A percentile compares a stretch with the other conserved stretches of the same genome.
phyloP scores from a whole-genome alignment of 2,113 vertebrate species.

The Larimichthys polyactis region DNA sequence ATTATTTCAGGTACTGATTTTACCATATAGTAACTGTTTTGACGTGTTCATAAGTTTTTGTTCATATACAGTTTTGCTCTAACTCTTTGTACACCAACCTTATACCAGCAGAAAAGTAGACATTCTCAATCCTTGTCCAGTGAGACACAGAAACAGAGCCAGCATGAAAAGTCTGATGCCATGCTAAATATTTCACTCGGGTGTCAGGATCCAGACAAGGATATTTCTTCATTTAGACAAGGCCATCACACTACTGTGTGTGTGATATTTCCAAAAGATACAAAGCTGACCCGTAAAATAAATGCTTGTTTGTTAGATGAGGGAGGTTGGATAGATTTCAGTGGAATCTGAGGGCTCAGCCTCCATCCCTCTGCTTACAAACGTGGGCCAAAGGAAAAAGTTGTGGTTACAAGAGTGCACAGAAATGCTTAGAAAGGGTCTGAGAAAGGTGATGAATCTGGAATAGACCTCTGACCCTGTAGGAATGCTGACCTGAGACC shows the following conservation, averaged over 20 bases:
- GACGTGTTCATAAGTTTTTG: background rate
- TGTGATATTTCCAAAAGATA: background rate
- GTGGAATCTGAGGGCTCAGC: conserved; percentile 3
- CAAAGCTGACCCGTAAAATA: background rate
- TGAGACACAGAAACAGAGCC: conserved; percentile 4
- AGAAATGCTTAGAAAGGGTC: conserved; percentile 19
- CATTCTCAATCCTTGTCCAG: background rate
- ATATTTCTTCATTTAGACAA: background rate
- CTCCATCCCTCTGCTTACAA: background rate
- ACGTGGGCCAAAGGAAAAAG: background rate
- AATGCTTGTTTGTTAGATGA: background rate
- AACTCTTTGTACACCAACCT: background rate
- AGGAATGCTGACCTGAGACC: conserved; percentile 44
- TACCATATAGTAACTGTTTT: background rate
- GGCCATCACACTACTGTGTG: background rate
- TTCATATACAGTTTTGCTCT: background rate
- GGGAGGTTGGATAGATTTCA: background rate
- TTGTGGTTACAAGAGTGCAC: conserved; percentile 6
- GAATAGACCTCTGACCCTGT: conserved; percentile 16
- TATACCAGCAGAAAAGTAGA: conserved; percentile 11
- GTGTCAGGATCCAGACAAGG: background rate
- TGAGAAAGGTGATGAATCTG: conserved; percentile 43
- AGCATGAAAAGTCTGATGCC: background rate
- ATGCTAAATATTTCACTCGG: conserved; percentile 6
- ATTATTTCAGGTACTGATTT: background rate